Evolutionary conservation across 2,113 vertebrate genomes (phyloP).

Genomic region (Chrysochloris asiatica): DNA sequence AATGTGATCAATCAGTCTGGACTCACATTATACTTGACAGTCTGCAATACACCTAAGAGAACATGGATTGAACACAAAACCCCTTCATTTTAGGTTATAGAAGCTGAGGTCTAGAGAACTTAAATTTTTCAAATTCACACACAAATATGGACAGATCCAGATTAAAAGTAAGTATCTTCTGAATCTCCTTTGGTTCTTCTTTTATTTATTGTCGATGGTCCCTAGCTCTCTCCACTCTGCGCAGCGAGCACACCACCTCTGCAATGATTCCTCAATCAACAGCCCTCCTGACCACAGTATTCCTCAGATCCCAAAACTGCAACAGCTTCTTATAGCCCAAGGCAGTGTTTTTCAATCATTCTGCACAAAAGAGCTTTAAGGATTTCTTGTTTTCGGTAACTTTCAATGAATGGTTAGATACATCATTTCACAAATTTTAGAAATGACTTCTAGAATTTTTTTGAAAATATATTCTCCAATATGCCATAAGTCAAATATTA

Average conservation of each 20-base stretch:
- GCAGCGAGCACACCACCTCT: background rate
- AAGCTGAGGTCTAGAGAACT: background rate
- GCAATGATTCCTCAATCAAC: background rate
- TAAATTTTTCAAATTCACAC: background rate
- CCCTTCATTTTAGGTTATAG: background rate
- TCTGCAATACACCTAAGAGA: background rate
- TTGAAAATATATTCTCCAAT: conserved; percentile 16
- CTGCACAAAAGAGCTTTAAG: background rate
- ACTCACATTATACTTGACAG: background rate
- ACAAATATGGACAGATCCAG: background rate
- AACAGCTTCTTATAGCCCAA: background rate
- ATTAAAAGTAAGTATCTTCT: background rate
- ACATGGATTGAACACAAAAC: background rate
- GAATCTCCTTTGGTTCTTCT: background rate
- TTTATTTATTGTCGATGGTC: background rate
- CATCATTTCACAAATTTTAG: background rate
- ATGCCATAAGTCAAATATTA: conserved; percentile 13
- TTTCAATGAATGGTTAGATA: conserved; percentile 14
- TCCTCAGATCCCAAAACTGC: background rate
- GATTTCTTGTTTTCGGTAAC: background rate
- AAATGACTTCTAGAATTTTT: conserved; percentile 11
- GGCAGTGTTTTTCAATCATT: background rate
- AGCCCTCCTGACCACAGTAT: background rate
- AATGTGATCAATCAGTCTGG: too few relatives aligned
- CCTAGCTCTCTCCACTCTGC: background rate